A percentile compares a stretch with the other conserved stretches of the same genome.
These are phyloP conservation scores for Elanus axillaris DNA, from an alignment of 2,113 vertebrate species.

Conservation along the genomic window DNA sequence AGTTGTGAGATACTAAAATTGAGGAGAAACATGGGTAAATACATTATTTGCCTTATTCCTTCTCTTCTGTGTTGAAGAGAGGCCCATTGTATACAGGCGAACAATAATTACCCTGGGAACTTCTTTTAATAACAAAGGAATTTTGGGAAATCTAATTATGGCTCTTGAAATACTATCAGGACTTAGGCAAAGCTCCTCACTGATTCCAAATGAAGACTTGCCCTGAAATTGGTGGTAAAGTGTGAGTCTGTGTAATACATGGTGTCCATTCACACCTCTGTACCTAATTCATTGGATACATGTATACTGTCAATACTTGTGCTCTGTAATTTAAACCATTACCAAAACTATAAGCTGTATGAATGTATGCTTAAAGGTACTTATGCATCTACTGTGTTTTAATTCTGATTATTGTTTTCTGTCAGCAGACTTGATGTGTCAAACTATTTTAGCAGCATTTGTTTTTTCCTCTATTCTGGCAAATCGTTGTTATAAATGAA, in stretches of 20 bases:
- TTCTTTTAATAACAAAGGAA: background rate
- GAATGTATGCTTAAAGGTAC: background rate
- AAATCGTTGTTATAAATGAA: conserved; percentile 3
- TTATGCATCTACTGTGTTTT: conserved; percentile 16
- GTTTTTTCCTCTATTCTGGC: background rate
- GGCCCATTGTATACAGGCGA: accelerated
- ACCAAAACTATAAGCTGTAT: background rate
- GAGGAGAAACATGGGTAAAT: background rate
- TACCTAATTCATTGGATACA: background rate
- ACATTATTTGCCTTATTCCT: background rate
- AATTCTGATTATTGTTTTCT: conserved; percentile 35
- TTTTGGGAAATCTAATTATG: background rate
- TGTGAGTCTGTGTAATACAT: background rate
- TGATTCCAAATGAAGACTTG: background rate
- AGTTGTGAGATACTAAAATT: background rate
- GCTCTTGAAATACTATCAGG: background rate
- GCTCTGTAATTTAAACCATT: background rate
- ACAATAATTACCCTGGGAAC: background rate
- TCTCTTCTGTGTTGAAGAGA: background rate
- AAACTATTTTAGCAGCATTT: conserved; percentile 20
- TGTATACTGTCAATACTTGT: background rate
- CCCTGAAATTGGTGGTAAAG: background rate
- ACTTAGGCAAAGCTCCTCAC: background rate
- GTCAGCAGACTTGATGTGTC: background rate
- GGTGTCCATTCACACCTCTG: background rate